Conservation (phyloP, 2,888 invertebrate species). For the Polia nebulosa region DNA sequence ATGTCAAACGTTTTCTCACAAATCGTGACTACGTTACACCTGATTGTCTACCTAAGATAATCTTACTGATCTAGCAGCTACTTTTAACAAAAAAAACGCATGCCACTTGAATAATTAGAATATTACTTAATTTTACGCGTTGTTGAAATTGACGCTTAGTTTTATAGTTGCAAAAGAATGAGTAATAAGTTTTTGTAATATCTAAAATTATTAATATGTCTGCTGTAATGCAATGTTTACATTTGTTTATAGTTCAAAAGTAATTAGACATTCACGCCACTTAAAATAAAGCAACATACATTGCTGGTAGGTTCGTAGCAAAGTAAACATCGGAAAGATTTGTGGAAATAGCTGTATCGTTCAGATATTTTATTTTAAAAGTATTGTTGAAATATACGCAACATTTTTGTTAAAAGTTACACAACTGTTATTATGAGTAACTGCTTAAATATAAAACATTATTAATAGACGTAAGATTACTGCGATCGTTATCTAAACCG, state of each 20-base stretch:
- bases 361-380: neutral
- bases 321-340: neutral
- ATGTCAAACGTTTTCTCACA: constrained; percentile 68
- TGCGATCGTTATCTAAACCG: constrained; percentile 50
- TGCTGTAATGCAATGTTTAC: constrained; percentile 13
- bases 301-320: neutral
- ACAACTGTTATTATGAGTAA: constrained; percentile 18
- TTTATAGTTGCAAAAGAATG: constrained; percentile 32
- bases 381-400: neutral
- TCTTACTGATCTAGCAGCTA: constrained; percentile 39
- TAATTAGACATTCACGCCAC: neutral
- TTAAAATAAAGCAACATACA: neutral
- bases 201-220: constrained; percentile 23
- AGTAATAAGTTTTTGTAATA: constrained; percentile 52
- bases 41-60: constrained; percentile 70
- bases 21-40: constrained; percentile 67
- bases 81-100: constrained; percentile 37
- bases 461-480: constrained; percentile 23
- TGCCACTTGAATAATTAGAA: constrained; percentile 34
- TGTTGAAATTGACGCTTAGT: constrained; percentile 45
- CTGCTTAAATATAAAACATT: constrained; percentile 29
- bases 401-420: constrained; percentile 27
- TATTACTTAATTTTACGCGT: constrained; percentile 44
- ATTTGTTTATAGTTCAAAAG: constrained; percentile 21
- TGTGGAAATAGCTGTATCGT: neutral